Base-by-base conservation (phyloP, 2,797 vertebrate species). In the Paedocypris micromegethes region DNA sequence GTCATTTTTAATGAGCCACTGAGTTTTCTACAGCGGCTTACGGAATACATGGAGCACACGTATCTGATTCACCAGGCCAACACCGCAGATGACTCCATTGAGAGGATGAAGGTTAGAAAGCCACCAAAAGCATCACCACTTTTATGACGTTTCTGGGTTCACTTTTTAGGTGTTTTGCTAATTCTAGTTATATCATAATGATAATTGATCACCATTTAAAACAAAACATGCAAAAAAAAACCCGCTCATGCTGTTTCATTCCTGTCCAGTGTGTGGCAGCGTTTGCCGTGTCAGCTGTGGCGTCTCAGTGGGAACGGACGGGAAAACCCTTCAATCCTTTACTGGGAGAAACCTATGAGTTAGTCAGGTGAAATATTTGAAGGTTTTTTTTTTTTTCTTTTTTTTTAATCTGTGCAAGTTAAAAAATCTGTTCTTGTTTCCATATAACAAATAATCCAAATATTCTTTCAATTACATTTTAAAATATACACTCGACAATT, bases 1-100 rank as follows among this genome's bases (percentile, higher is more conserved):
- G 96, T 99, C 57, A 91, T 95, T 74, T 95, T 99, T 84, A 99
- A 99, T 0, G 97, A 99, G 83, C 97, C 97, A 0, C 83, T 99
- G 81, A 99, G 97, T 85, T 99, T 99, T 81, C 90, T 99, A 0
- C 97, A 99, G 81, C 89, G 96, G 5, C 85, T 99, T 3, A 93
- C 93, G 0, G 97, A 99, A 67, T 99, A 99, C 71, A 98, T 99
- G 97, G 96, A 98, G 83, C 97, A 98, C 75, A 99, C 95, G 0
- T 93, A 96, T 86, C 95, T 99, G 87, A 94, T 98, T 86, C 94
- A 96, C 80, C 94, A 94, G 85, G 96, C 96, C 80, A 96, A 93
- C 66, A 82, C 86, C 0, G 83, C 89, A 3, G 83, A 91, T 1
- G 92, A 95, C 83, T 91, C 94, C 0, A 81, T 92, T 0, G 93